phyloP scores from a whole-genome alignment of 2,797 vertebrate species.

The Leucoraja ocellata region DNA sequence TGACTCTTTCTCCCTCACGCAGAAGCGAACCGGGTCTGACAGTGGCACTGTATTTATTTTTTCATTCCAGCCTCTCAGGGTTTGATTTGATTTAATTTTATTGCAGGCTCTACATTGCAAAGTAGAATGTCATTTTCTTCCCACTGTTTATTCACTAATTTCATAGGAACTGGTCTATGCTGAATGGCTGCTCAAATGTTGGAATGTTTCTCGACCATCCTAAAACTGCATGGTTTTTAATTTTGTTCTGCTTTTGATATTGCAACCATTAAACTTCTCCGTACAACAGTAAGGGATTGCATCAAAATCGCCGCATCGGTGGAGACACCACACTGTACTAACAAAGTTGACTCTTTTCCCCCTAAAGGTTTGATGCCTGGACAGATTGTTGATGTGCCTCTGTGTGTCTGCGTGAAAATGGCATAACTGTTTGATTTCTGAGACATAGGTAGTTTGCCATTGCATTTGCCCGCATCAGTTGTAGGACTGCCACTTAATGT shows the following conservation, averaged over 20 bases:
- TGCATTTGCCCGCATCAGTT: not conserved
- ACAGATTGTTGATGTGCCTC: not conserved
- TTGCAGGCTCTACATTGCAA: not conserved
- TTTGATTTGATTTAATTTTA: not conserved
- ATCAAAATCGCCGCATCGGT: not conserved
- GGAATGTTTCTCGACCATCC: not conserved
- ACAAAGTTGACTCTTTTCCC: not conserved
- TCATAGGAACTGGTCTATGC: constrained; percentile 26
- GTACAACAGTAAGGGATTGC: not conserved
- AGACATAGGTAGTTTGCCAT: not conserved
- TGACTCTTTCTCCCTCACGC: not conserved
- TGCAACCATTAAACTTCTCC: not conserved
- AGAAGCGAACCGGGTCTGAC: not conserved
- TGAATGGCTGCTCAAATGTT: not conserved
- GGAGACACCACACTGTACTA: not conserved
- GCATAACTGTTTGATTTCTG: not conserved
- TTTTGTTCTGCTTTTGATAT: not conserved
- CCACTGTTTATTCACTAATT: not conserved
- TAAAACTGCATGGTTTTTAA: constrained; percentile 11
- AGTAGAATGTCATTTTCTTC: not conserved
- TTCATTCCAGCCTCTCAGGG: not conserved
- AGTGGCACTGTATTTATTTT: not conserved
- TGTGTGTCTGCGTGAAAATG: not conserved
- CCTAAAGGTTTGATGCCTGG: constrained; percentile 2
- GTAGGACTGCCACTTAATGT: not conserved